These are phyloP conservation scores for Lingula anatina DNA, from an alignment of 2,888 invertebrate species.

Conservation along the genomic window DNA sequence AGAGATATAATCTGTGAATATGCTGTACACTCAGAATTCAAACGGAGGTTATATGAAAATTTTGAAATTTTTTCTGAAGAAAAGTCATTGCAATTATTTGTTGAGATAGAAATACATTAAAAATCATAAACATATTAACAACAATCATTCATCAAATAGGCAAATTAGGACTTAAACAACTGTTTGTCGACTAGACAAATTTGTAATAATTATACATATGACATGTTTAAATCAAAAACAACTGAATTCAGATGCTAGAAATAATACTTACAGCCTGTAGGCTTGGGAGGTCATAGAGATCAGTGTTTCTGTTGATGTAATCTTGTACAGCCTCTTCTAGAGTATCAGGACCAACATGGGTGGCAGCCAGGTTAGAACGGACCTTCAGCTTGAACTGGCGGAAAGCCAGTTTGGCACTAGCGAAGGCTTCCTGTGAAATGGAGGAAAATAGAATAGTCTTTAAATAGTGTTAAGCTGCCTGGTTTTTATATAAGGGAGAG, in stretches of 20 bases:
- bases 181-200: too few relatives aligned
- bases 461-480: background rate
- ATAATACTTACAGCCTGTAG: slow-evolving; percentile 40
- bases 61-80: too few relatives aligned
- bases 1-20: slow-evolving; percentile 1
- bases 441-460: background rate
- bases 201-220: too few relatives aligned
- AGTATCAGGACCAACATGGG: slow-evolving; percentile 47
- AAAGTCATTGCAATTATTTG: too few relatives aligned
- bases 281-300: slow-evolving; percentile 46
- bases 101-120: too few relatives aligned
- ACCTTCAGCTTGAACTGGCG: slow-evolving; percentile 50
- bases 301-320: slow-evolving; percentile 50
- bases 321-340: slow-evolving; percentile 52
- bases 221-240: too few relatives aligned
- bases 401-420: slow-evolving; percentile 46
- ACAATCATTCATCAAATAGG: too few relatives aligned
- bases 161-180: too few relatives aligned
- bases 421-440: slow-evolving; percentile 45
- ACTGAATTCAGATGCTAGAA: background rate
- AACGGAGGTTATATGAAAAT: background rate
- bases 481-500: background rate
- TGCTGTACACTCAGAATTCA: slow-evolving; percentile 1
- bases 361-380: slow-evolving; percentile 45
- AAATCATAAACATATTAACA: too few relatives aligned